phyloP scores from a whole-genome alignment of 2,888 invertebrate species.

The Heliothis peltigera region DNA sequence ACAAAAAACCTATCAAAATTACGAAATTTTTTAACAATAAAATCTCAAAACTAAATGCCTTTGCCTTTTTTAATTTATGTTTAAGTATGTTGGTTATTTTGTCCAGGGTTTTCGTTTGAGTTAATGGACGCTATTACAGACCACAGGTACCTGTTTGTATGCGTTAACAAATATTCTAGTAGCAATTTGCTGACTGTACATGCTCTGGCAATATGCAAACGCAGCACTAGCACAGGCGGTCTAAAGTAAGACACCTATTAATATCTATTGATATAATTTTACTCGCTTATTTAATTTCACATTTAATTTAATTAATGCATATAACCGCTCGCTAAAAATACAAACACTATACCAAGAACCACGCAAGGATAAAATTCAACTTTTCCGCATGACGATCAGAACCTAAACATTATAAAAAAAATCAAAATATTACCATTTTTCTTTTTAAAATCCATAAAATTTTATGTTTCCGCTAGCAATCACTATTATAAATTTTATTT shows the following conservation, averaged over 20 bases:
- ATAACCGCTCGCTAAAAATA: slow-evolving; percentile 13
- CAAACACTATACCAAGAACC: slow-evolving; percentile 9
- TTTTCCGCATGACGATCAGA: slow-evolving; percentile 10
- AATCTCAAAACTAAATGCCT: too few relatives aligned
- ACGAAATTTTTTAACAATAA: too few relatives aligned
- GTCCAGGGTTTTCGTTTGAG: too few relatives aligned
- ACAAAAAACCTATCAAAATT: too few relatives aligned
- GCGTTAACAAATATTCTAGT: too few relatives aligned
- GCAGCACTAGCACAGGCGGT: not conserved
- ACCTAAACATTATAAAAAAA: slow-evolving; percentile 3
- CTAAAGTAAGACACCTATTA: too few relatives aligned
- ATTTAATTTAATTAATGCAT: not conserved
- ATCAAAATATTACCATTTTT: slow-evolving; percentile 47
- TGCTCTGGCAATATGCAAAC: not conserved
- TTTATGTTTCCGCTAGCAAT: slow-evolving; percentile 24
- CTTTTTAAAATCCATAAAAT: slow-evolving; percentile 51
- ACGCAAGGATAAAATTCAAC: slow-evolving; percentile 12
- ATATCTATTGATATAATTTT: not conserved
- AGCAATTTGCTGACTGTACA: too few relatives aligned
- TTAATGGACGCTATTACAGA: too few relatives aligned
- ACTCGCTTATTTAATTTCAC: slow-evolving; percentile 5
- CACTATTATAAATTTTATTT: slow-evolving; percentile 39
- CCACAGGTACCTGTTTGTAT: too few relatives aligned
- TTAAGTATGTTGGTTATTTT: too few relatives aligned
- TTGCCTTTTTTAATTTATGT: too few relatives aligned